Base-by-base conservation (phyloP, 2,797 vertebrate species). In the Arctocebus calabarensis region DNA sequence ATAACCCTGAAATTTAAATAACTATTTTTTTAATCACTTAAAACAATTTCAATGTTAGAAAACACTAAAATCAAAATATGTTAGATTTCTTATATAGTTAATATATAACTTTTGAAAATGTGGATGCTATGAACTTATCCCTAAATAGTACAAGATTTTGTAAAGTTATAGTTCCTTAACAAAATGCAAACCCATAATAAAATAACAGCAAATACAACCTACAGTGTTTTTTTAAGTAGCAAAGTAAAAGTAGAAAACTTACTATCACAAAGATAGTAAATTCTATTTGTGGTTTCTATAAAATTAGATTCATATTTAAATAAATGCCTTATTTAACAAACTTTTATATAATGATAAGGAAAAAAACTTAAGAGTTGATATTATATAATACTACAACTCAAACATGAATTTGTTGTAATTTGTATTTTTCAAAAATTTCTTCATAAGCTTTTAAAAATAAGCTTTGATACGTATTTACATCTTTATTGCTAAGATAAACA, bases 51-150 rank as follows among this genome's bases (percentile, higher is more conserved):
- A 85, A 29, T 81, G 48, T 25, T 37, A 85, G 34, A 88, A 81
- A 84, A 37, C 2, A 79, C 71, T 92, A 62, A 92, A 85, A 81
- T 75, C 45, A 4, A 84, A 84, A 55, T 55, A 73, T 84, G 27
- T 40, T 88, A 77, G 62, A 48, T 48, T 48, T 48, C 48, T 48
- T 48, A 48, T 12, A 14, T 48, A 48, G 48, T 14, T 48, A 48
- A 48, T 43, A 88, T 78, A 52, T 45, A 95, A 81, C 57, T 89
- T 84, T 92, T 79, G 29, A 78, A 95, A 95, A 85, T 66, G 81
- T 48, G 16, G 22, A 52, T 70, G 16, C 23, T 89, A 29, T 52
- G 79, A 62, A 78, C 45, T 92, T 55, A 79, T 84, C 55, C 48
- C 13, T 73, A 73, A 17, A 62, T 57, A 84, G 25, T 64, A 66